phyloP scores from a whole-genome alignment of 2,888 invertebrate genomes.

The Bugula neritina region DNA sequence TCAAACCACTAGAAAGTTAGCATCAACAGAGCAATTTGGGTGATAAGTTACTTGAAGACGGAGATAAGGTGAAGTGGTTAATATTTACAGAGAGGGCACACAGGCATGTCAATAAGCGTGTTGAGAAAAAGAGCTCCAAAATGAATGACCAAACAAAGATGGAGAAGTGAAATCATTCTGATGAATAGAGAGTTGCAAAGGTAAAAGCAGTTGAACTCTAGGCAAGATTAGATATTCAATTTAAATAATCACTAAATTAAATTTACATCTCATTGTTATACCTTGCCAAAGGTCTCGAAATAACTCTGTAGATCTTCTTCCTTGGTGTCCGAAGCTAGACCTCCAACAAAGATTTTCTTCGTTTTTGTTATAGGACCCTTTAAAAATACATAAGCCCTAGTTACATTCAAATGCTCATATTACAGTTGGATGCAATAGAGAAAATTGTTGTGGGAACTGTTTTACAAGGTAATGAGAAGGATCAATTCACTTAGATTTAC shows the following conservation, averaged over 20 bases:
- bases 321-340: slow-evolving; percentile 97
- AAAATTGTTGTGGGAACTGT: not conserved
- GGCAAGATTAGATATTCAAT: too few species aligned
- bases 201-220: too few species aligned
- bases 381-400: slow-evolving; percentile 34
- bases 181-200: too few species aligned
- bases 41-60: slow-evolving; percentile 10
- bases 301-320: slow-evolving; percentile 99
- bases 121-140: too few species aligned
- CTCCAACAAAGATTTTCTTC: slow-evolving; percentile 99
- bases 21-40: slow-evolving; percentile 24
- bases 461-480: not conserved
- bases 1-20: not conserved
- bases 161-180: too few species aligned
- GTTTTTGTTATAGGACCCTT: slow-evolving; percentile 99
- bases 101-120: slow-evolving; percentile 15
- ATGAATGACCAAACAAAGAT: not conserved
- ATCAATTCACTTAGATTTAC: not conserved
- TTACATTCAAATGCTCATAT: not conserved
- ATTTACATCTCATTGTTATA: too few species aligned
- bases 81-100: not conserved
- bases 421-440: not conserved
- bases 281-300: slow-evolving; percentile 99
- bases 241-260: too few species aligned
- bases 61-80: slow-evolving; percentile 24